Conservation (phyloP, 2,113 vertebrate genomes). For the Bubo scandiacus region DNA sequence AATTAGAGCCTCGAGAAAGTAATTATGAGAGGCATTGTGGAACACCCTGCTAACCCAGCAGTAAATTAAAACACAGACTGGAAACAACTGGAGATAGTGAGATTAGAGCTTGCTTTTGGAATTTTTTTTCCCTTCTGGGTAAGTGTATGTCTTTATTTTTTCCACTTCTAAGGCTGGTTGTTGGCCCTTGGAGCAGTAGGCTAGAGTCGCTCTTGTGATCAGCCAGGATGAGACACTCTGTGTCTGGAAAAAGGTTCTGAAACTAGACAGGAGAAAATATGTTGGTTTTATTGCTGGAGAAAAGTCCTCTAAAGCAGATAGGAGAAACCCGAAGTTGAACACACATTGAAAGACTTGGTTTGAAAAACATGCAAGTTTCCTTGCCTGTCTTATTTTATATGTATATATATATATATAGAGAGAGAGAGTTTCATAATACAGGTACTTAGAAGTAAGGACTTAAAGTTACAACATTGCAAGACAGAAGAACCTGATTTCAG, state of each 20-base stretch:
- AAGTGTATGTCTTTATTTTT: neutral
- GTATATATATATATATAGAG: neutral
- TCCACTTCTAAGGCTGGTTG: neutral
- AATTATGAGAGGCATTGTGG: constrained; percentile 58
- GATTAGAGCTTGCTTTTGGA: constrained; percentile 23
- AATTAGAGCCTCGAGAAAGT: constrained; percentile 54
- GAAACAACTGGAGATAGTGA: constrained; percentile 46
- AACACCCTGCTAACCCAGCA: constrained; percentile 63
- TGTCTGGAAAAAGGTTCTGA: neutral
- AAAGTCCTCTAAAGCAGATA: neutral
- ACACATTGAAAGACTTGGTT: neutral
- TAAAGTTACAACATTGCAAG: neutral
- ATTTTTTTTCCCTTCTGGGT: neutral
- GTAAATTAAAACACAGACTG: constrained; percentile 59
- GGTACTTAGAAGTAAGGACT: neutral
- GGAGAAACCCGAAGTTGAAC: neutral
- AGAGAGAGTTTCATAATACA: neutral
- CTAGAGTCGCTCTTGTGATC: neutral
- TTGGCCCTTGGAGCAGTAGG: neutral
- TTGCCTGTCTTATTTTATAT: neutral
- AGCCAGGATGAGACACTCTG: neutral
- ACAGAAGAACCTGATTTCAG: neutral
- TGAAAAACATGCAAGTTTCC: neutral
- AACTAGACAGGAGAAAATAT: neutral
- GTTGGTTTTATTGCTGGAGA: neutral